Base-by-base conservation (phyloP, 2,888 invertebrate species). In the Acrobasis suavella region DNA sequence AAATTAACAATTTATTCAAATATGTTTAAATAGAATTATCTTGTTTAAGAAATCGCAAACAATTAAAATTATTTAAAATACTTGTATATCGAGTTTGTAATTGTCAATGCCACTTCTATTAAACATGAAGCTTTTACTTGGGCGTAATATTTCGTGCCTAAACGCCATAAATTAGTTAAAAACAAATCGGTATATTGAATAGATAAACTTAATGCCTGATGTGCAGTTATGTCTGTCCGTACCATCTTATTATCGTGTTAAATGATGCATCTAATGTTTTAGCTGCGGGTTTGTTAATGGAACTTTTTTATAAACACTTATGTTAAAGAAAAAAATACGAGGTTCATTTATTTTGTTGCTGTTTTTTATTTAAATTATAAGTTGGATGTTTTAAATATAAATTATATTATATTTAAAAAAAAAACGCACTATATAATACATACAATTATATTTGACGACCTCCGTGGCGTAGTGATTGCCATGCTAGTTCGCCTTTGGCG, bases 121-220 rank as follows among this genome's bases (percentile, higher is more conserved):
- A 12, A 50, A 9, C 15, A 9, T 50, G 61, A 8, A 69, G 74
- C 73, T 39, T 63, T 60, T 72, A 72, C 72, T 81, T 81, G 83
- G 86, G 86, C 87, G 87, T 82, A 67, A 72, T 70, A 71, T 85
- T 79, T 75, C 91, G 84, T 91, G 90, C 74, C 67, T 77, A 84
- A 82, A 76, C 77, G 73, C 80, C 81, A 89, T 91, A 91, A 91
- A 90, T 89, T 89, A 89, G 85, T 90, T 89, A 88, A 91, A 89
- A 91, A 89, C 88, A 90, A 91, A 90, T 89, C 89, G 77, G 86
- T 70, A 81, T 79, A 83, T 86, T 83, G 81, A 85, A 87, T 83
- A 86, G 83, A 87, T 82, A 83, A 80, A 75, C 70, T 76, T 82
- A 82, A 86, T 85, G 79, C 69, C 83, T 82, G 82, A 86, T 83